These are phyloP conservation scores for Urocitellus parryii DNA, from an alignment of 2,113 vertebrate genomes.

Conservation along the genomic window DNA sequence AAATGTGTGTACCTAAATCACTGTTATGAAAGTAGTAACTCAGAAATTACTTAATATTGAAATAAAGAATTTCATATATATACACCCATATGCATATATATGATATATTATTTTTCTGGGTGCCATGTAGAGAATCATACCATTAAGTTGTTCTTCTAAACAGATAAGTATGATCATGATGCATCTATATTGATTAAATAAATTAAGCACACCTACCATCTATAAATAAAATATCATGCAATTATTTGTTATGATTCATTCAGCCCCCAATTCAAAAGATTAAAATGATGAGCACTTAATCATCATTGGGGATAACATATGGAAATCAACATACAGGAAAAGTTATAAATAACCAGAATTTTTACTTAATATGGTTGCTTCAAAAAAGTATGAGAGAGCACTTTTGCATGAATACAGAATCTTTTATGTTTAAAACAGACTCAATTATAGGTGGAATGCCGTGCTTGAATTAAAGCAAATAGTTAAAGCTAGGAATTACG, in stretches of 20 bases:
- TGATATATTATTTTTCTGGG: not conserved
- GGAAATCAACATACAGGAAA: not conserved
- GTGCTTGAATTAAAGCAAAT: not conserved
- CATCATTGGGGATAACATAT: not conserved
- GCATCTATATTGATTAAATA: not conserved
- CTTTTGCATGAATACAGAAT: not conserved
- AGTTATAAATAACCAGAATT: not conserved
- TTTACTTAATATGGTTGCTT: not conserved
- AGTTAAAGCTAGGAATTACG: not conserved
- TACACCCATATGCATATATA: not conserved
- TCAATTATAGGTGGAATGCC: not conserved
- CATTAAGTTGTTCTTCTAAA: not conserved
- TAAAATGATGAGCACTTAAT: not conserved
- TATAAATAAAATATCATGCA: not conserved
- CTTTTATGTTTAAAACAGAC: not conserved
- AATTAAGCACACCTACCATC: not conserved
- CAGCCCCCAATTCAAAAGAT: not conserved
- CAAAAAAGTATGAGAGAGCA: not conserved
- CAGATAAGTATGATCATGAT: not conserved
- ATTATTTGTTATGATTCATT: not conserved
- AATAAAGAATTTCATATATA: not conserved
- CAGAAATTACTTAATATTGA: not conserved
- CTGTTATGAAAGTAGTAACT: not conserved
- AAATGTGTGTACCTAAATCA: not conserved
- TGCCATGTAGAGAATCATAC: not conserved